phyloP scores from a whole-genome alignment of 2,113 vertebrate genomes.

The Candoia aspera region DNA sequence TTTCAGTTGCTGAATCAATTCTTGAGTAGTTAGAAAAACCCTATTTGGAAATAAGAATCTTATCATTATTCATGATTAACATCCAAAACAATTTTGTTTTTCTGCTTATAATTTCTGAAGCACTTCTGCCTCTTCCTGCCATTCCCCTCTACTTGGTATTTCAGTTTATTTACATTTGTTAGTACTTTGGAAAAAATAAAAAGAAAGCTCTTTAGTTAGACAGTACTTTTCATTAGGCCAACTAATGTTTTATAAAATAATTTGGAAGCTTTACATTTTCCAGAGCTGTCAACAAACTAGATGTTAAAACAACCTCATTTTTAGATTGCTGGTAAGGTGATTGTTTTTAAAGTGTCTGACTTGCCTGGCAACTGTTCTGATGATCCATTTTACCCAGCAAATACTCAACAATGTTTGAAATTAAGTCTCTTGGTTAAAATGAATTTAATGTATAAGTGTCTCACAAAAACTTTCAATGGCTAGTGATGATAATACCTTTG shows the following conservation, averaged over 20 bases:
- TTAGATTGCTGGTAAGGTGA: background rate
- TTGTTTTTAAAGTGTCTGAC: background rate
- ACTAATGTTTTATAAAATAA: background rate
- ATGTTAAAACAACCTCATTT: background rate
- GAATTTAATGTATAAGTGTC: conserved; percentile 9
- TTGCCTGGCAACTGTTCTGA: background rate
- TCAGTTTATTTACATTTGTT: background rate
- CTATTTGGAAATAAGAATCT: too few relatives aligned
- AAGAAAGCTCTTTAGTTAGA: background rate
- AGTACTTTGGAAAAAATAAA: background rate
- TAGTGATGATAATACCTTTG: background rate
- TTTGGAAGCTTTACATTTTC: background rate
- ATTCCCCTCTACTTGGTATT: background rate
- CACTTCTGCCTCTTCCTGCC: too few relatives aligned
- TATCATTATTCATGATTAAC: too few relatives aligned
- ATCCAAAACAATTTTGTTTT: too few relatives aligned
- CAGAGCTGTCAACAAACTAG: background rate
- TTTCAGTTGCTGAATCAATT: background rate
- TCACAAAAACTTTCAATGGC: accelerated
- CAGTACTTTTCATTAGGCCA: background rate
- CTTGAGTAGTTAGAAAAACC: background rate
- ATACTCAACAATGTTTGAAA: background rate
- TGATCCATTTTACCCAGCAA: background rate
- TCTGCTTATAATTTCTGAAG: too few relatives aligned
- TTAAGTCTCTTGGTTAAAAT: background rate